Conservation (phyloP, 2,797 vertebrate species). For the Eulemur mongoz region DNA sequence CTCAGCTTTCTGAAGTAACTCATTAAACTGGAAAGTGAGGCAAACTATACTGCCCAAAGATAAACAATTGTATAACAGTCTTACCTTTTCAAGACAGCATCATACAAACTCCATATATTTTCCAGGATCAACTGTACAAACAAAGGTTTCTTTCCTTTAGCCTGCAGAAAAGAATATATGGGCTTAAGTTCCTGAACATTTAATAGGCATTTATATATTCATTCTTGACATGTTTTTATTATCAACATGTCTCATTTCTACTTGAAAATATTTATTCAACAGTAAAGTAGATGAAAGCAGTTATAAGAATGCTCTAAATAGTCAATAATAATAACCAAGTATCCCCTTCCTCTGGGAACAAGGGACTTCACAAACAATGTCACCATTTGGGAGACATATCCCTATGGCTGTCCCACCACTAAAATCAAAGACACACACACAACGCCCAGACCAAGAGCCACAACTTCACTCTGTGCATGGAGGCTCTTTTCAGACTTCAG, state of each 20-base stretch:
- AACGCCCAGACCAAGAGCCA: neutral
- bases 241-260: neutral
- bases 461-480: neutral
- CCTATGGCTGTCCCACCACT: neutral
- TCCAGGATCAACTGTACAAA: slow-evolving; percentile 98
- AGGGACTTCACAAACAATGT: neutral
- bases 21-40: neutral
- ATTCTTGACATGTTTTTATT: neutral
- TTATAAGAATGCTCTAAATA: neutral
- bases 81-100: slow-evolving; percentile 94
- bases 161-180: slow-evolving; percentile 82
- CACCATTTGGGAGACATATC: no score
- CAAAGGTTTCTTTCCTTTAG: slow-evolving; percentile 96
- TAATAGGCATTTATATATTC: neutral
- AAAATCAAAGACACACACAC: neutral
- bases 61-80: slow-evolving; percentile 31
- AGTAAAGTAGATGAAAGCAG: neutral
- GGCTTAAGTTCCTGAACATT: neutral
- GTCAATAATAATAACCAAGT: neutral
- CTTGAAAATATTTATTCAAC: neutral
- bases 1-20: neutral
- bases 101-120: slow-evolving; percentile 98
- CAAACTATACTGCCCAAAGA: neutral
- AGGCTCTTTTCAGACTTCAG: neutral
- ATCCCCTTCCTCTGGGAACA: neutral